A percentile compares a stretch with the other conserved stretches of the same genome.
Conservation (phyloP, 2,113 vertebrate genomes). For the Marcusenius ussheri region DNA sequence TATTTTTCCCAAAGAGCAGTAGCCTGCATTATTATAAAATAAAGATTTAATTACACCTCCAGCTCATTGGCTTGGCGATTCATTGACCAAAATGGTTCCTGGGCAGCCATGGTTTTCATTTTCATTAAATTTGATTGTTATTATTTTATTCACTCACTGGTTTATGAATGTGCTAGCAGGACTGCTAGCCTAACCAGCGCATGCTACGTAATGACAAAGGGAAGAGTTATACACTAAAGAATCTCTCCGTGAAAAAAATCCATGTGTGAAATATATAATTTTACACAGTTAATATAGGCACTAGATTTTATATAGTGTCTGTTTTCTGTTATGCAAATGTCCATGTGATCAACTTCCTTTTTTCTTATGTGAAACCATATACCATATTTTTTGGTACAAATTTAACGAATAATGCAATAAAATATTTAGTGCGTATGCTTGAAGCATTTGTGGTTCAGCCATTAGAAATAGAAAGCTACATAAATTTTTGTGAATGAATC, state of each 20-base stretch:
- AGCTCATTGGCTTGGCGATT: constrained; percentile 23
- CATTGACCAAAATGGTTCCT: not conserved
- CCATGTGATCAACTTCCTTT: not conserved
- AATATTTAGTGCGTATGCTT: not conserved
- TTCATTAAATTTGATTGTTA: constrained; percentile 26
- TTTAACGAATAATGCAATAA: not conserved
- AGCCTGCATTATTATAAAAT: constrained; percentile 20
- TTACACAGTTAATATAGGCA: not conserved
- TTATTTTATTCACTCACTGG: constrained; percentile 1
- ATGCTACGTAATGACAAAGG: not conserved
- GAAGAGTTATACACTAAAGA: not conserved
- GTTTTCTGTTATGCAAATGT: not conserved
- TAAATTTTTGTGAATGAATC: not conserved
- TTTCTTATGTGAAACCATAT: not conserved
- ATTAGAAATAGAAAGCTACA: not conserved
- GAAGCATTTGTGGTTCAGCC: not conserved
- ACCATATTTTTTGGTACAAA: not conserved
- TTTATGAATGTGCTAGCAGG: not conserved
- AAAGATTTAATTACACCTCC: constrained; percentile 38
- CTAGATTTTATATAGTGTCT: not conserved
- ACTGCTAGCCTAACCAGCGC: not conserved
- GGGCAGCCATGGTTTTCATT: constrained; percentile 16
- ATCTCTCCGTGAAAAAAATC: not conserved
- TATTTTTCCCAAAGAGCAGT: constrained; percentile 22
- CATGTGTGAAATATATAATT: not conserved